Conservation (phyloP, 2,888 invertebrate species). For the Ethmia dodecea region DNA sequence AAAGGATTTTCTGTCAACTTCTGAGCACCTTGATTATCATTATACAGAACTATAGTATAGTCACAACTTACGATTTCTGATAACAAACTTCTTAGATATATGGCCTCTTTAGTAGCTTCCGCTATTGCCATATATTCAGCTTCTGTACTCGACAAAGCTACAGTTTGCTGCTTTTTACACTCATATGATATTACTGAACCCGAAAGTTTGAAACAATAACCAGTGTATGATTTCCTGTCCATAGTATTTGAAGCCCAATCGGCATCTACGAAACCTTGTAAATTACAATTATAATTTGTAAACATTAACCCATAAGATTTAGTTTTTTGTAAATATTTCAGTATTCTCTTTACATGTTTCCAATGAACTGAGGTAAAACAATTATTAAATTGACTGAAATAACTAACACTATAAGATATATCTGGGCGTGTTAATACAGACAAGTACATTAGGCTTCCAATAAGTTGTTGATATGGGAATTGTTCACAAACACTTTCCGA, state of each 20-base stretch:
- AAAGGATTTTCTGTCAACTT: slow-evolving; percentile 2
- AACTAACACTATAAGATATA: slow-evolving; percentile 3
- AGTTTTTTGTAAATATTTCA: slow-evolving; percentile 10
- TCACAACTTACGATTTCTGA: slow-evolving; percentile 3
- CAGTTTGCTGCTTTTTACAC: slow-evolving; percentile 10
- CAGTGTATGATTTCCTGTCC: slow-evolving; percentile 15
- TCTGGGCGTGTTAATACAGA: slow-evolving; percentile 7
- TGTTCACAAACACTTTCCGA: not conserved
- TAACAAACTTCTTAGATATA: slow-evolving; percentile 10
- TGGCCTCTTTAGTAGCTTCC: slow-evolving; percentile 12
- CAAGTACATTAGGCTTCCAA: slow-evolving; percentile 15
- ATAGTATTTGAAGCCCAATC: slow-evolving; percentile 10
- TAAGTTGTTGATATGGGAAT: slow-evolving; percentile 10
- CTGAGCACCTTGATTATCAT: slow-evolving; percentile 2
- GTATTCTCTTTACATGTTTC: slow-evolving; percentile 7
- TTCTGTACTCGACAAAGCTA: slow-evolving; percentile 10
- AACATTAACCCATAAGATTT: slow-evolving; percentile 9
- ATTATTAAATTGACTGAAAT: slow-evolving; percentile 12
- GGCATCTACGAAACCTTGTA: slow-evolving; percentile 12
- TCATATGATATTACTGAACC: slow-evolving; percentile 9
- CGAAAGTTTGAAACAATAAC: slow-evolving; percentile 2
- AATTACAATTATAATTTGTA: slow-evolving; percentile 2
- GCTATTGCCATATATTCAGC: slow-evolving; percentile 11
- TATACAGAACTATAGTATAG: not conserved
- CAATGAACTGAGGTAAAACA: slow-evolving; percentile 8